Conservation (phyloP, 37 sponge, comb jelly and placozoan genomes). For the Theonella swinhoei region DNA sequence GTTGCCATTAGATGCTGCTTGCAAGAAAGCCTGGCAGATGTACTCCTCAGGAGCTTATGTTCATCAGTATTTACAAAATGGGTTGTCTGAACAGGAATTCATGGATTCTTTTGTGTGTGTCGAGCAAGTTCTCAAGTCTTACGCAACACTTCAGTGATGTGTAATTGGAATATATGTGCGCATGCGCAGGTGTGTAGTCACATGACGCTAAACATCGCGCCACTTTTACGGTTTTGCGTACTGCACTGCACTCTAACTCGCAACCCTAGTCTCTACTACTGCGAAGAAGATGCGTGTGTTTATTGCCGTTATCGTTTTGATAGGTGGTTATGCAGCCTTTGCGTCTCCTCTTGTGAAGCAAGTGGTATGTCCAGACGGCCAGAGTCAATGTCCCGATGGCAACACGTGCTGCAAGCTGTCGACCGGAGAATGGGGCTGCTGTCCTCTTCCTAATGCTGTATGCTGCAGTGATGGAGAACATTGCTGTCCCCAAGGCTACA, state of each 20-base stretch:
- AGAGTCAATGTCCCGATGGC: conserved; percentile 46
- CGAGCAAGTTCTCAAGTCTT: conserved; percentile 77
- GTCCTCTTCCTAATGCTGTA: conserved; percentile 71
- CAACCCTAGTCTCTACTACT: too few species aligned
- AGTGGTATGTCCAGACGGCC: conserved; percentile 58
- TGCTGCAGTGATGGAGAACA: conserved; percentile 72
- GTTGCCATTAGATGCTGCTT: conserved; percentile 43
- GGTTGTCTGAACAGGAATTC: conserved; percentile 66
- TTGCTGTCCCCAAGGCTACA: conserved; percentile 82
- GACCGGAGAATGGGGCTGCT: conserved; percentile 71
- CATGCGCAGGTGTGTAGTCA: not conserved
- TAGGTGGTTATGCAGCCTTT: not conserved
- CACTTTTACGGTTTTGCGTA: too few species aligned
- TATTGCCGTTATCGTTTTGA: not conserved
- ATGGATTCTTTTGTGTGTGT: conserved; percentile 62
- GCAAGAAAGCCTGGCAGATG: conserved; percentile 78
- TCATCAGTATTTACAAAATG: conserved; percentile 79
- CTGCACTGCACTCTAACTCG: too few species aligned
- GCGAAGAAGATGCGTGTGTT: not conserved
- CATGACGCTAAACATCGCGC: too few species aligned
- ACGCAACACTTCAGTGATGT: conserved; percentile 20
- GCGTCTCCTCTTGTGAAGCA: not conserved
- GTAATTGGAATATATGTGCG: not conserved
- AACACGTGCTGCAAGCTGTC: conserved; percentile 69
- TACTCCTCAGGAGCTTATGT: conserved; percentile 76